Evolutionary conservation across 2,888 invertebrate genomes (phyloP), one percentile per base, ranked within the genome.

Genomic region (Priocnemis perturbator): DNA sequence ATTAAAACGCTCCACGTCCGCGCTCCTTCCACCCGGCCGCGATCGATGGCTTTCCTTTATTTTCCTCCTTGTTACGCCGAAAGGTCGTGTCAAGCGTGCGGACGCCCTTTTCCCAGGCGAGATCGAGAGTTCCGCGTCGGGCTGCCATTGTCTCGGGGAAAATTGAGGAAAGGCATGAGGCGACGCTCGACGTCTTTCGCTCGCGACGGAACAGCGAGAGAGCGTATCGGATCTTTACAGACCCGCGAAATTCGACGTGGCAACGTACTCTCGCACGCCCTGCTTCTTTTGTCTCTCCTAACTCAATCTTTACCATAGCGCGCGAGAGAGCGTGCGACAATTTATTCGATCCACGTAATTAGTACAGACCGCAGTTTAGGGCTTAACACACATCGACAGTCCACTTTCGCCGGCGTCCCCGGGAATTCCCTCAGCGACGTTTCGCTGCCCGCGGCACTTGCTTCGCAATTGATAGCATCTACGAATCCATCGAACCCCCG

Each of bases 1-100:
- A 88, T 88, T 85, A 86, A 83, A 72, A 73, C 67, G 76, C 69
- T 60, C 61, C 59, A 58, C 65, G 62, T 61, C 60, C 71, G 58
- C 58, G 57, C 66, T 60, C 59, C 62, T 56, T 66, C 64, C 55
- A 61, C 64, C 48, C 67, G 58, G 55, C 53, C 53, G 20, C 62
- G 71, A 71, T 70, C 74, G 67, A 66, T 71, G 64, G 50, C 69
- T 71, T 64, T 71, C 58, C 64, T 72, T 71, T 74, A 69, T 70
- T 60, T 69, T 57, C 67, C 55, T 67, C 72, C 61, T 64, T 67
- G 70, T 70, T 68, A 73, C 67, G 73, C 60, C 74, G 67, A 77
- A 65, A 37, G 37, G 37, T 37, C 17, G 67, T 70, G 66, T 73
- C 7, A 77, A 69, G 37, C 37, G 64, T 76, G 72, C 81, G 77